Conservation (phyloP, 2,797 vertebrate genomes). For the Enteromius trimaculatus region DNA sequence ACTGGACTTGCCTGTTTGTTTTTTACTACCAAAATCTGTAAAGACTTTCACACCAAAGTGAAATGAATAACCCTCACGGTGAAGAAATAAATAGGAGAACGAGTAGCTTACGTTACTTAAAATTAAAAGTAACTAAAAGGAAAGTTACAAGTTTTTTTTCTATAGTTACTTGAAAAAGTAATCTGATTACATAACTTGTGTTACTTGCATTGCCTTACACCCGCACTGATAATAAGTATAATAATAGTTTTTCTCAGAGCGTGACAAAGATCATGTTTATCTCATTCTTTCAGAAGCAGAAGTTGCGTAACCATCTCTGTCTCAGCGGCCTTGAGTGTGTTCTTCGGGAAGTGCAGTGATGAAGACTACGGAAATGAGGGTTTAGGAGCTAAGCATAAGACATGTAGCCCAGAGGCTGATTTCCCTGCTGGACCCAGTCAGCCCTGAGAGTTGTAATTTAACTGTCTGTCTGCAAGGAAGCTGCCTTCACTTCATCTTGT, state of each 20-base stretch:
- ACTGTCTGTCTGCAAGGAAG: conserved; percentile 43
- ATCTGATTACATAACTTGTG: neutral
- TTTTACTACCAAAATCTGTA: neutral
- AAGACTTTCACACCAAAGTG: neutral
- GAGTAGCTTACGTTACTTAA: neutral
- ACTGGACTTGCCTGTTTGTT: neutral
- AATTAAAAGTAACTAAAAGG: neutral
- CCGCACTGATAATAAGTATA: neutral
- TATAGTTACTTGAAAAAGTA: neutral
- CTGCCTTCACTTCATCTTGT: conserved; percentile 9
- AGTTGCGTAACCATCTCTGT: neutral
- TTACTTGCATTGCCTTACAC: too few species aligned
- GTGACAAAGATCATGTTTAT: neutral
- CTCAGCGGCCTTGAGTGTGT: neutral
- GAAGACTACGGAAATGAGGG: conserved; percentile 24
- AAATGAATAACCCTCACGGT: neutral
- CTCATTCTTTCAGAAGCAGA: conserved; percentile 21
- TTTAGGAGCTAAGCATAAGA: conserved; percentile 5
- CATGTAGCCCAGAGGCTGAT: conserved; percentile 32
- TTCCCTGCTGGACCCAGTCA: conserved; percentile 11
- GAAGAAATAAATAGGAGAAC: neutral
- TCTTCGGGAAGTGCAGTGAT: conserved; percentile 9
- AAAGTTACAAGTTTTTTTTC: too few species aligned
- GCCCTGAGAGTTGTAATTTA: conserved; percentile 4
- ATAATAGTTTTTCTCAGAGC: neutral